Conservation (phyloP, 1,140 invertebrate genomes). For the Arctopsyche grandis region DNA sequence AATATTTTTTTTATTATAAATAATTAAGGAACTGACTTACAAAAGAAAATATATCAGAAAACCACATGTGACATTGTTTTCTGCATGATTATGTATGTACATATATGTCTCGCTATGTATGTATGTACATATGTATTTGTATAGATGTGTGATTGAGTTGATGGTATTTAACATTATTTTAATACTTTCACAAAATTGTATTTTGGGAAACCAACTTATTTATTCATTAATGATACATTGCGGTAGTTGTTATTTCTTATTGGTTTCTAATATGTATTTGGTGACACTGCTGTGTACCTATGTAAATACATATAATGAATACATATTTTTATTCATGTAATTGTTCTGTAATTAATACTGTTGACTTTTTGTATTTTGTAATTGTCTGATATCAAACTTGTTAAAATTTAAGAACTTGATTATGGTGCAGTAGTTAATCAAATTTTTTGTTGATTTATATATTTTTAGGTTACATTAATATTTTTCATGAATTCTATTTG, state of each 20-base stretch:
- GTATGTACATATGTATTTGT: not conserved
- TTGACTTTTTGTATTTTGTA: too few species aligned
- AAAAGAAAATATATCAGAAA: not conserved
- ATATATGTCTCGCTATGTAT: not conserved
- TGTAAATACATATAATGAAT: too few species aligned
- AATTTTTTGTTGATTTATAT: too few species aligned
- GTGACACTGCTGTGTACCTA: too few species aligned
- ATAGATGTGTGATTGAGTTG: not conserved
- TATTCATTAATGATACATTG: conserved; percentile 1
- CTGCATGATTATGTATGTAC: not conserved
- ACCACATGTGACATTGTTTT: not conserved
- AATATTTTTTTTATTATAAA: not conserved
- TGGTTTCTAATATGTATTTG: not conserved
- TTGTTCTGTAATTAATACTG: too few species aligned
- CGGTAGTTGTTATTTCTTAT: not conserved
- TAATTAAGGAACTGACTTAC: not conserved
- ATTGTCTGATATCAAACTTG: too few species aligned
- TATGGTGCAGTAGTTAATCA: too few species aligned
- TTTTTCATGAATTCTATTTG: too few species aligned
- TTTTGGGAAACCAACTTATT: conserved; percentile 1
- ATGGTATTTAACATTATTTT: not conserved
- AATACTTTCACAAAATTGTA: not conserved
- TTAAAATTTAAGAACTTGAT: too few species aligned
- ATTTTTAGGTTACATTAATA: too few species aligned
- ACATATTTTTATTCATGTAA: too few species aligned